Evolutionary conservation across 2,797 vertebrate species (phyloP).

Genomic region (Neosalanx taihuensis): DNA sequence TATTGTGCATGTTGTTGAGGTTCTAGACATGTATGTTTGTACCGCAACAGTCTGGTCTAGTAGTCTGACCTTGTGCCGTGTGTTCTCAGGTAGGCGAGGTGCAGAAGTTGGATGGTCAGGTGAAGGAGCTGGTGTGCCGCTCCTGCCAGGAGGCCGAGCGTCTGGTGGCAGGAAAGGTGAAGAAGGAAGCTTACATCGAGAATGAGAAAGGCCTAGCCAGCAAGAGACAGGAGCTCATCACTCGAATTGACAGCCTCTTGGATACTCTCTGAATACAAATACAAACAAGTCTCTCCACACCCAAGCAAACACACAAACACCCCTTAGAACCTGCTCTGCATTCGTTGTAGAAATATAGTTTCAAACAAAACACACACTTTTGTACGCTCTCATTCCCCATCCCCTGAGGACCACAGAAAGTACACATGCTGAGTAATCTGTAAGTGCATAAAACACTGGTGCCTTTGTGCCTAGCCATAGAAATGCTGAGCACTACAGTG

Average conservation of each 20-base stretch:
- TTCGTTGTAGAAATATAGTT: constrained; percentile 21
- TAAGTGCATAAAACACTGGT: constrained; percentile 56
- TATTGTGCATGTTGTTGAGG: neutral
- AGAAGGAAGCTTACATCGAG: constrained; percentile 95
- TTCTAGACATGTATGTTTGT: neutral
- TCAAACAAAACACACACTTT: constrained; percentile 1
- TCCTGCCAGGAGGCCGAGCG: constrained; percentile 91
- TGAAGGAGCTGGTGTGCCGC: constrained; percentile 92
- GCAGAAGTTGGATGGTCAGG: constrained; percentile 91
- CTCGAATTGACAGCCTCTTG: constrained; percentile 92
- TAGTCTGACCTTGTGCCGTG: neutral
- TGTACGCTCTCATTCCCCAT: constrained; percentile 8
- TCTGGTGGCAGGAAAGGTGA: constrained; percentile 92
- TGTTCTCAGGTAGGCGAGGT: constrained; percentile 86
- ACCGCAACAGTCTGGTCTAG: too few relatives aligned
- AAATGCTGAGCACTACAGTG: constrained; percentile 40
- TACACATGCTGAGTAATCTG: constrained; percentile 42
- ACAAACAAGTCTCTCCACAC: neutral
- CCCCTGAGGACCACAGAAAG: constrained; percentile 40
- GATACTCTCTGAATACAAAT: constrained; percentile 81
- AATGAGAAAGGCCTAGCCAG: constrained; percentile 85
- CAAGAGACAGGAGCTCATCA: constrained; percentile 91
- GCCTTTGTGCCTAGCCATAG: constrained; percentile 56
- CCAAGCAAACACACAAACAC: neutral
- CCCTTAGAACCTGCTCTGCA: constrained; percentile 10